Percentiles rank a stretch among this genome's conserved stretches.
Evolutionary conservation across 1,140 invertebrate species (phyloP).

Genomic region (Callitettix versicolor): DNA sequence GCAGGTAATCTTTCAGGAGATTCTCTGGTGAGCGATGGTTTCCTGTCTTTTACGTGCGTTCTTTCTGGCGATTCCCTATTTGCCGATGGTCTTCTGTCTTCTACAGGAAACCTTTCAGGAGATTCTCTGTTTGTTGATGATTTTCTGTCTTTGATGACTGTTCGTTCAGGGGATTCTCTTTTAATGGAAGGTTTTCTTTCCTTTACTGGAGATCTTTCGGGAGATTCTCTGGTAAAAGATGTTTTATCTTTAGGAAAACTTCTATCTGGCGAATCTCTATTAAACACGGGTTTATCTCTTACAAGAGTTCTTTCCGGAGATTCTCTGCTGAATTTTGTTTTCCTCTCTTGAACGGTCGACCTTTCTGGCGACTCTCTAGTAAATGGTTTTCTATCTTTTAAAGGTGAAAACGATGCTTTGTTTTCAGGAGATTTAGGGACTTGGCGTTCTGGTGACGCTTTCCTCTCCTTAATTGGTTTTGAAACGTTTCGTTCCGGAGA

Average conservation of each 20-base stretch:
- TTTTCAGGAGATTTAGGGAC: too few species aligned
- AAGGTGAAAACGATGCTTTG: too few species aligned
- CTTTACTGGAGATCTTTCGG: neutral
- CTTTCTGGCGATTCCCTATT: conserved; percentile 11
- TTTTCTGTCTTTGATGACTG: conserved; percentile 8
- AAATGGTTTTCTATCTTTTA: conserved; percentile 3
- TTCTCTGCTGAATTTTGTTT: conserved; percentile 6
- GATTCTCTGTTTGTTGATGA: neutral
- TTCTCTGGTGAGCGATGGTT: neutral
- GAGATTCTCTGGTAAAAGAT: neutral
- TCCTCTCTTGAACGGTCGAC: conserved; percentile 4
- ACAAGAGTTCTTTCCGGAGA: conserved; percentile 9
- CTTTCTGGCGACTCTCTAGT: neutral
- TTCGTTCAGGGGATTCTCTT: conserved; percentile 8
- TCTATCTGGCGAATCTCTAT: conserved; percentile 9
- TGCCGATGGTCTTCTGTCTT: neutral
- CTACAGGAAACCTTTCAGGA: conserved; percentile 1
- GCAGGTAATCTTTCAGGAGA: conserved; percentile 8
- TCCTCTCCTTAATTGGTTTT: neutral
- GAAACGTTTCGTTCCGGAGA: neutral
- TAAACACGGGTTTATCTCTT: neutral
- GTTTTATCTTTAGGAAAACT: neutral
- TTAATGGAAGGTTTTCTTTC: conserved; percentile 2
- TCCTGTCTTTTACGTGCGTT: neutral
- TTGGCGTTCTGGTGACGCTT: conserved; percentile 2